Conservation (phyloP, 1,140 invertebrate genomes). For the Drosophila bifasciata region DNA sequence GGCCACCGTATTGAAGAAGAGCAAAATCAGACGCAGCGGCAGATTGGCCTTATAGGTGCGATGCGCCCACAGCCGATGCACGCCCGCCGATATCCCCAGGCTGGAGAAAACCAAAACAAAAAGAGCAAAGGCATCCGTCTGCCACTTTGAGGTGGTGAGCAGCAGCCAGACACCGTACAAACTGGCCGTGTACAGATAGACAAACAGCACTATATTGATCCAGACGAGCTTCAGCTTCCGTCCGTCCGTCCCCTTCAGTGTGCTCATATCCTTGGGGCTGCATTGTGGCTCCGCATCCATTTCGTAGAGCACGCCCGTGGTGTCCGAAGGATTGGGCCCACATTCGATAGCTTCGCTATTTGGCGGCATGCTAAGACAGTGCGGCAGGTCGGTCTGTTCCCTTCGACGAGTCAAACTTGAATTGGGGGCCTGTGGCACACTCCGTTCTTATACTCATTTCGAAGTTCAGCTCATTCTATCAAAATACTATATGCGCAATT, state of each 20-base stretch:
- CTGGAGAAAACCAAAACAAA: slow-evolving; percentile 85
- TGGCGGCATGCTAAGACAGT: slow-evolving; percentile 31
- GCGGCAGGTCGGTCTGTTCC: too few relatives aligned
- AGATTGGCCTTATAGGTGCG: slow-evolving; percentile 96
- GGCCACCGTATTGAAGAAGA: slow-evolving; percentile 92
- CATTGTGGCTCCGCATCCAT: slow-evolving; percentile 86
- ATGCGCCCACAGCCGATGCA: slow-evolving; percentile 97
- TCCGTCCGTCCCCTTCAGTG: slow-evolving; percentile 74
- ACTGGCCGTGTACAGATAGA: slow-evolving; percentile 92
- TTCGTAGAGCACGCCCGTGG: slow-evolving; percentile 87
- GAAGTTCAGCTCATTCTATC: too few relatives aligned
- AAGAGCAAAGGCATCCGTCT: slow-evolving; percentile 84
- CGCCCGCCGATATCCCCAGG: slow-evolving; percentile 95
- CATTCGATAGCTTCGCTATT: slow-evolving; percentile 22
- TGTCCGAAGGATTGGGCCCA: slow-evolving; percentile 15
- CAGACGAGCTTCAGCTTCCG: slow-evolving; percentile 91
- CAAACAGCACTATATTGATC: slow-evolving; percentile 95
- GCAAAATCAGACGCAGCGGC: slow-evolving; percentile 91
- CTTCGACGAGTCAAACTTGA: too few relatives aligned
- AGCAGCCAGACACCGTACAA: slow-evolving; percentile 93
- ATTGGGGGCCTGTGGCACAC: too few relatives aligned
- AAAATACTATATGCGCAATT: too few relatives aligned
- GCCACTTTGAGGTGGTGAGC: slow-evolving; percentile 90
- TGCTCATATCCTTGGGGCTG: slow-evolving; percentile 83
- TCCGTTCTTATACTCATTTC: too few relatives aligned